Base-by-base conservation (phyloP, 1,140 invertebrate genomes). In the Papilio polytes region DNA sequence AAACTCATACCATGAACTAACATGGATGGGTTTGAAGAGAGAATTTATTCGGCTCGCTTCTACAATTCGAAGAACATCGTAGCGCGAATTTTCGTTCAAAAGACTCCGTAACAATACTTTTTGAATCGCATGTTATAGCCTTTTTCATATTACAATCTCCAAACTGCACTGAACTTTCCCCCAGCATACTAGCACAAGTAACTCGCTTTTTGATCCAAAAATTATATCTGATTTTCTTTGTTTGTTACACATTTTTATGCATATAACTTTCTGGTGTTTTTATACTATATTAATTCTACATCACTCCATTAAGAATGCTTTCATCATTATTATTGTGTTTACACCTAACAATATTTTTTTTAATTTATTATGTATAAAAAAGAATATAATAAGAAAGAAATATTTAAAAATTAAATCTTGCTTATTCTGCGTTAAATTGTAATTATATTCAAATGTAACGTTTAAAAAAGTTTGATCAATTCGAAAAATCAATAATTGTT, bases 251-350 rank as follows among this genome's bases (percentile, higher is more conserved):
- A 20, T 9, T 46, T n/a, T 20, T 48, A 53, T 31, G 74, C 74
- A 26, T 51, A 31, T 51, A 51, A 51, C 48, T 76, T 76, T 76
- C 44, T 44, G 74, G 74, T 76, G 76, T 78, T 78, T 36, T 36
- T 78, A 44, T 36, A 44, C 20, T 4, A 41, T 41, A 44, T 78
- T 78, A 78, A 66, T 78, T 22, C n/a, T n/a, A 26, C 31, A 48
- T 53, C 18, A 78, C 36, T 46, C 59, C 59, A 66, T 78, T 59
- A 66, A 44, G 77, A 44, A 78, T 78, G 31, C 36, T 56, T 78
- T 78, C 31, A 78, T 78, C 53, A 41, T 77, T 18, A 59, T 41
- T 53, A 63, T 78, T 36, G 53, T 78, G 77, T 63, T 66, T 56
- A 78, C 56, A 63, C 56, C 46, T 78, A 66, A 41, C 77, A 78